Evolutionary conservation across 2,113 vertebrate species (phyloP).

Genomic region (Macrotis lagotis): DNA sequence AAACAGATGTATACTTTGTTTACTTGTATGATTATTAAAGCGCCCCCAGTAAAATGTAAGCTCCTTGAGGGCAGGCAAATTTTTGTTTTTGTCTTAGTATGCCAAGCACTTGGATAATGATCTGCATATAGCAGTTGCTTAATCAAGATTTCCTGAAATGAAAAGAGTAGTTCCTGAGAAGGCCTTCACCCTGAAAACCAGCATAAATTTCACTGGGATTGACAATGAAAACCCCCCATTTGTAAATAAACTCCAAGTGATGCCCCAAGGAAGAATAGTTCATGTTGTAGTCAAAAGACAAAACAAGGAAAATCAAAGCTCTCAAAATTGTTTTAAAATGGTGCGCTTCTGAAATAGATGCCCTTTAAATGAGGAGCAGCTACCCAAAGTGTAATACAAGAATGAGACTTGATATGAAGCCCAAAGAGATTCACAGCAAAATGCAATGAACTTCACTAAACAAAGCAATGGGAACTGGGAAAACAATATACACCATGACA

Average conservation of each 20-base stretch:
- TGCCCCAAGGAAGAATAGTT: neutral
- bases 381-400: neutral
- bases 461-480: neutral
- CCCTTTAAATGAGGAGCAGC: neutral
- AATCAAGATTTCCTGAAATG: neutral
- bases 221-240: neutral
- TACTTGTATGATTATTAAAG: neutral
- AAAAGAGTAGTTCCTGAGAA: neutral
- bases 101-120: neutral
- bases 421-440: neutral
- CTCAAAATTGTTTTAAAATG: neutral
- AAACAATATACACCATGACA: neutral
- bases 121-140: neutral
- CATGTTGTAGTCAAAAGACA: neutral
- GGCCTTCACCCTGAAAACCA: neutral
- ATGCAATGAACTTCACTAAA: neutral
- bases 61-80: neutral
- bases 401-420: neutral
- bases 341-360: neutral
- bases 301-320: neutral
- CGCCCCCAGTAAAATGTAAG: neutral
- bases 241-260: neutral
- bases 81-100: neutral
- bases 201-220: neutral
- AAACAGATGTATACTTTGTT: neutral